Evolutionary conservation across 2,888 invertebrate genomes (phyloP), one percentile per base, ranked within the genome.

Genomic region (Bibio marci): DNA sequence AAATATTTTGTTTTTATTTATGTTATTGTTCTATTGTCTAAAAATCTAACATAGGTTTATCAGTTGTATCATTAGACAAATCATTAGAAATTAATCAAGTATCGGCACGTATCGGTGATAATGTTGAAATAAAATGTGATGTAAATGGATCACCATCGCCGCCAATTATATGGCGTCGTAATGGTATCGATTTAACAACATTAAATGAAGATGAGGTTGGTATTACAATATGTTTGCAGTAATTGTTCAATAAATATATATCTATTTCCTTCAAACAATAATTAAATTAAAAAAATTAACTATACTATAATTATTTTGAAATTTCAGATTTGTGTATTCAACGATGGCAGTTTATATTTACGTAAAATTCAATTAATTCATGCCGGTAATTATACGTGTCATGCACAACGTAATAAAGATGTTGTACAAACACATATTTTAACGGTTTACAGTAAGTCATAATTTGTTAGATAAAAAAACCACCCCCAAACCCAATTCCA

Each of bases 41-140:
- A 22, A 17, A 30, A 31, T 19, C 48, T 7, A 25, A 25, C 10
- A 18, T 19, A 79, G 79, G 76, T 58, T 72, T 79, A 35, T 75
- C 77, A 3, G 75, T 78, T 18, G 76, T 77, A 12, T 71, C 76
- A 1, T 55, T 80, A 56, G 78, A 80, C 58, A 77, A 79, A 53
- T 73, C 76, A 17, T 62, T 80, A 39, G 76, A 77, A 54, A 69
- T 73, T 37, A 78, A 78, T 54, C 72, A 73, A 49, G 65, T 80
- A 42, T 69, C 74, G 26, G 79, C 79, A 3, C 66, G 76, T 36
- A 76, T 79, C 14, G 79, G 77, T 22, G 80, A 80, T 57, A 80
- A 80, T 54, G 73, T 81, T 38, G 80, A 80, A 58, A 73, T 81
- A 48, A 78, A 77, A 55, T 81, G 81, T 56, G 80, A 80, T 57